These are phyloP conservation scores for Apamea anceps DNA, from an alignment of 2,888 invertebrate species.

Conservation along the genomic window DNA sequence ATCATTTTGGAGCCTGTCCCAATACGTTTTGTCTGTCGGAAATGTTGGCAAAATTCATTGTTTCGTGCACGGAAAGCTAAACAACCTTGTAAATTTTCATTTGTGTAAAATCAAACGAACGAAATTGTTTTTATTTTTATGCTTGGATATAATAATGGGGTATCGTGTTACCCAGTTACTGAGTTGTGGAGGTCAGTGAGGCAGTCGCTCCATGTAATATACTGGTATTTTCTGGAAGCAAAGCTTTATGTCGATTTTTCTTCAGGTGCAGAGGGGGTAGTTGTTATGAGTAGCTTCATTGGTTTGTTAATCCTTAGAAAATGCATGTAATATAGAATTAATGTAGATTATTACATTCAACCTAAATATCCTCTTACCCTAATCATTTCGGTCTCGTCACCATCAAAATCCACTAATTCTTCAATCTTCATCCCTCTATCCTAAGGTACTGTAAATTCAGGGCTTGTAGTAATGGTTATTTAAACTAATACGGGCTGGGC, in stretches of 20 bases:
- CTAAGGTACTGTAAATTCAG: slow-evolving; percentile 14
- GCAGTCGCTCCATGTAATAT: too few species aligned
- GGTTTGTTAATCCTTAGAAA: not conserved
- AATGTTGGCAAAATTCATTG: slow-evolving; percentile 56
- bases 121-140: not conserved
- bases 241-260: not conserved
- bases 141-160: not conserved
- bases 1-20: slow-evolving; percentile 71
- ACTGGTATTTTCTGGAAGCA: not conserved
- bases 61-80: slow-evolving; percentile 48
- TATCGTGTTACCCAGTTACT: too few species aligned
- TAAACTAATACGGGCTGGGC: slow-evolving; percentile 20
- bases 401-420: not conserved
- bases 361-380: not conserved
- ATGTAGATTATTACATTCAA: not conserved
- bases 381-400: not conserved
- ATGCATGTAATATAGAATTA: not conserved
- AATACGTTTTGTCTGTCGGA: slow-evolving; percentile 56
- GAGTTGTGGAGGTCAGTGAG: too few species aligned
- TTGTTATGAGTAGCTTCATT: not conserved
- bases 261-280: not conserved
- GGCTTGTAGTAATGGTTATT: slow-evolving; percentile 30
- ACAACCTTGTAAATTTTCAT: not conserved
- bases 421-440: not conserved
- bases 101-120: not conserved